These are phyloP conservation scores for Saturnia pavonia DNA, from an alignment of 2,888 invertebrate species.

Conservation along the genomic window DNA sequence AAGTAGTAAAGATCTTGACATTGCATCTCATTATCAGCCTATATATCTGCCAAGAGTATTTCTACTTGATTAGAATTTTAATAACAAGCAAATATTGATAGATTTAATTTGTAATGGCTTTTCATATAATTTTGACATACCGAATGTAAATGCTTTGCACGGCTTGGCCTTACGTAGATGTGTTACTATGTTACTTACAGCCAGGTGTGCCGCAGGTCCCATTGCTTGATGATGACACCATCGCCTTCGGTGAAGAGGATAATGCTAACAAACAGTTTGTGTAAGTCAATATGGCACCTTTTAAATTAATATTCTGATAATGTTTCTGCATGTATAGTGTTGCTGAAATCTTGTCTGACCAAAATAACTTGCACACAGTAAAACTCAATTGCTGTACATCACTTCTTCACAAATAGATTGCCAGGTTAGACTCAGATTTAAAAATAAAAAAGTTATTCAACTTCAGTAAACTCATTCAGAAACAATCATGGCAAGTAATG, in stretches of 20 bases:
- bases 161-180: conserved; percentile 74
- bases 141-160: conserved; percentile 61
- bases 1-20: neutral
- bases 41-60: neutral
- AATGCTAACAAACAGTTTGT: conserved; percentile 76
- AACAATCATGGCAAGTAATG: too few relatives aligned
- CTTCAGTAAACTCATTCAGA: too few relatives aligned
- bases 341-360: neutral
- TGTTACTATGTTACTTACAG: conserved; percentile 69
- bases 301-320: neutral
- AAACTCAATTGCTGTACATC: too few relatives aligned
- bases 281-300: conserved; percentile 51
- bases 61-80: neutral
- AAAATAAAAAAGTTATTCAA: too few relatives aligned
- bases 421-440: too few relatives aligned
- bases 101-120: neutral
- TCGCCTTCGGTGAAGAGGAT: conserved; percentile 93
- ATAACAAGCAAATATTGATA: neutral
- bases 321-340: neutral
- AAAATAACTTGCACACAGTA: neutral
- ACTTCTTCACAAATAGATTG: too few relatives aligned
- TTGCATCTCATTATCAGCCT: neutral
- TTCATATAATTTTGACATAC: neutral
- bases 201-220: conserved; percentile 88
- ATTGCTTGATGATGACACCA: conserved; percentile 91